A percentile compares a stretch with the other conserved stretches of the same genome.
These are phyloP conservation scores for Drosophila prolongata DNA, from an alignment of 2,888 invertebrate genomes.

Conservation along the genomic window DNA sequence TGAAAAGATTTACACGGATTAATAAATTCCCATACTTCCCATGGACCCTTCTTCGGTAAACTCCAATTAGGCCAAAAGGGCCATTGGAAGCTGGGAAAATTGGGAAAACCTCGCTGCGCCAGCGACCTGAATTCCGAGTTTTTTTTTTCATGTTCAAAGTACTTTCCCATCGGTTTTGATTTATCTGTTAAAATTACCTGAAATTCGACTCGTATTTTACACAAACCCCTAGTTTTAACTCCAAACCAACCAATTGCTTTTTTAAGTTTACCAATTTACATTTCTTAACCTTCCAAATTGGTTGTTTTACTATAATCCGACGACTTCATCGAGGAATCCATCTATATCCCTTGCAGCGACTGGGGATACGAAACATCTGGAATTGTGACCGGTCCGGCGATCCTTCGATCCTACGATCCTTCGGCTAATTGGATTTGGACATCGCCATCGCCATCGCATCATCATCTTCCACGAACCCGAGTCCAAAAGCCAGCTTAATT, in stretches of 20 bases:
- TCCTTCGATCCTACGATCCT: neutral
- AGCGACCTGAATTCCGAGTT: constrained; percentile 14
- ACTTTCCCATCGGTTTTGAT: constrained; percentile 24
- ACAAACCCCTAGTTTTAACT: constrained; percentile 1
- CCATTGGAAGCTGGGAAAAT: constrained; percentile 40
- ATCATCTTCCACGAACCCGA: constrained; percentile 11
- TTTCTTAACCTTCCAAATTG: constrained; percentile 7
- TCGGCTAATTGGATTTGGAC: constrained; percentile 22
- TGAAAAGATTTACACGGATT: neutral
- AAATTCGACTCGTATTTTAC: constrained; percentile 13
- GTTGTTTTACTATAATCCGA: constrained; percentile 1
- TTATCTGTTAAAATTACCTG: constrained; percentile 31
- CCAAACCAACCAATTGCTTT: neutral
- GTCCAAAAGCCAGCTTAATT: constrained; percentile 41
- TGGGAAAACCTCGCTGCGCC: constrained; percentile 6
- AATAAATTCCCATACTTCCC: constrained; percentile 12
- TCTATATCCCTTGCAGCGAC: constrained; percentile 15
- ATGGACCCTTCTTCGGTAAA: neutral
- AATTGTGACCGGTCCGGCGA: neutral
- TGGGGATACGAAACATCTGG: constrained; percentile 7
- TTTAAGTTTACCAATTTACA: neutral
- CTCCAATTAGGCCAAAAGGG: constrained; percentile 40
- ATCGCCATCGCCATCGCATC: constrained; percentile 1
- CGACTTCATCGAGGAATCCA: constrained; percentile 2
- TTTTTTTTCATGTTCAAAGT: neutral